These are phyloP conservation scores for Paelopatides confundens DNA, from an alignment of 53 echinoderm and acorn worm genomes.

Conservation along the genomic window DNA sequence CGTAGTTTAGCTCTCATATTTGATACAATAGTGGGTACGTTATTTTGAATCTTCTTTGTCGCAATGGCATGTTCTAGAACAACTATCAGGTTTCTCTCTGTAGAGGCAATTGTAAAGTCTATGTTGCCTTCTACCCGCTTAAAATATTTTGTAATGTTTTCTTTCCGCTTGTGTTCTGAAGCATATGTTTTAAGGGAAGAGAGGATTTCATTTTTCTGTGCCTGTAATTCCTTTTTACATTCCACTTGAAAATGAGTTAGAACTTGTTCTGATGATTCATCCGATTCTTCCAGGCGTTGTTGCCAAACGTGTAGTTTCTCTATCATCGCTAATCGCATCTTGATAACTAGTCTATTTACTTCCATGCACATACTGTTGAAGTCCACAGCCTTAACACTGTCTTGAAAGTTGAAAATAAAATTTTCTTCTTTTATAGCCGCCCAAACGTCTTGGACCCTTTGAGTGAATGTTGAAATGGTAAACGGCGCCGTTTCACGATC, in stretches of 20 bases:
- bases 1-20: no score
- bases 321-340: neutral
- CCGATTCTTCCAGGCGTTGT: neutral
- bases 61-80: neutral
- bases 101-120: no score
- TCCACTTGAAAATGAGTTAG: neutral
- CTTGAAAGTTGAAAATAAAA: constrained; percentile 19
- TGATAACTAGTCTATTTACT: neutral
- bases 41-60: neutral
- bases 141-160: neutral
- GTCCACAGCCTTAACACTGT: constrained; percentile 21
- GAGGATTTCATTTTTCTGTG: neutral
- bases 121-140: no score
- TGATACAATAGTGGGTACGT: neutral
- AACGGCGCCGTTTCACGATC: neutral
- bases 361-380: constrained; percentile 12
- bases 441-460: constrained; percentile 13
- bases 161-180: neutral
- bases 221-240: neutral
- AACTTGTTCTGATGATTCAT: neutral
- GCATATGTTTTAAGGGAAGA: neutral
- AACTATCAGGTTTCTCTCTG: neutral
- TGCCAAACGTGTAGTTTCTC: neutral
- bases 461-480: neutral
- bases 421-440: constrained; percentile 20